Percentiles rank a stretch among this genome's conserved stretches.
phyloP scores from a whole-genome alignment of 1,140 invertebrate species.

The Periplaneta americana region DNA sequence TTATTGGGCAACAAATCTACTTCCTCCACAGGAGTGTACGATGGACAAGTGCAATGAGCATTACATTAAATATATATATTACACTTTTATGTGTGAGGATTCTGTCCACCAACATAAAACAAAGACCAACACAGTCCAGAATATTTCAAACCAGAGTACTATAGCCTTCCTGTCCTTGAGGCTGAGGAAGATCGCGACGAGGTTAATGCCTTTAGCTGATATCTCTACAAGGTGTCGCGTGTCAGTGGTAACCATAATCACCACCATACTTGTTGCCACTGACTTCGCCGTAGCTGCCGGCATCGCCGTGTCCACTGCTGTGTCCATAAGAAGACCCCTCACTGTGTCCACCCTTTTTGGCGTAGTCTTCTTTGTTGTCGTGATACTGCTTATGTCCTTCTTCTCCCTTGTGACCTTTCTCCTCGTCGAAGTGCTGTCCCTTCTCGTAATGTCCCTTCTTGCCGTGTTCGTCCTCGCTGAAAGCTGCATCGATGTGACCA shows the following conservation, averaged over 20 bases:
- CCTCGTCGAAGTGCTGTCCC: conserved; percentile 36
- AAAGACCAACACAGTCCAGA: no score
- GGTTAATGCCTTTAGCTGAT: no score
- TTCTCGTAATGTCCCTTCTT: conserved; percentile 41
- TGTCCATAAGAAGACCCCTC: not conserved
- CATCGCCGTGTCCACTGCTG: not conserved
- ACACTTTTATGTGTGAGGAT: no score
- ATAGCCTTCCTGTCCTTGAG: no score
- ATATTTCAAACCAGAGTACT: no score
- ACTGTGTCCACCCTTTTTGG: conserved; percentile 3
- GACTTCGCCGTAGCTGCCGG: not conserved
- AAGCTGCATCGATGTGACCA: conserved; percentile 40
- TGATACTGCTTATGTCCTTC: conserved; percentile 35
- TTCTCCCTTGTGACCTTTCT: conserved; percentile 38
- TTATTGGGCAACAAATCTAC: not conserved
- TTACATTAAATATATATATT: no score
- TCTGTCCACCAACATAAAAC: no score
- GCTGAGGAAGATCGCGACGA: no score
- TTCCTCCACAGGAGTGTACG: not conserved
- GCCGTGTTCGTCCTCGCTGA: conserved; percentile 37
- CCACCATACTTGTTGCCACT: not conserved
- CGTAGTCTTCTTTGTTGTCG: conserved; percentile 30
- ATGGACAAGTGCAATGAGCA: no score
- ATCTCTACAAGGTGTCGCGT: no score
- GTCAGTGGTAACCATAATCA: not conserved